Evolutionary conservation across 2,113 vertebrate species (phyloP), one percentile per base, ranked within the genome.

Genomic region (Pluvianellus socialis): DNA sequence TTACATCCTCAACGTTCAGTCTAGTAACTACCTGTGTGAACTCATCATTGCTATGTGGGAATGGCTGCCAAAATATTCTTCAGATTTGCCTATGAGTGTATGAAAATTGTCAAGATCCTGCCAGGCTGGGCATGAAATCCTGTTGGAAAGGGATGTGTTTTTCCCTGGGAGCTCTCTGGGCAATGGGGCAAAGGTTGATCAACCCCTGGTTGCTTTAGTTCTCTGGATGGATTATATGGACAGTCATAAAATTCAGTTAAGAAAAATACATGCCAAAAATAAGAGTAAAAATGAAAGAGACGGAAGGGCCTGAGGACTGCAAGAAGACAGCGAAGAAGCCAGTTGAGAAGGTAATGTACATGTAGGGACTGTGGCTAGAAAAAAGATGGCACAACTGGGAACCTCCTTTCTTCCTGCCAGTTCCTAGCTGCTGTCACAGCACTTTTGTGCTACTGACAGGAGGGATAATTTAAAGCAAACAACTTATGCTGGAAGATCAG

Each of bases 381-480:
- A 79, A 79, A 72, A 72, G 80, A 76, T 70, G 91, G 80, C 74
- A 66, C n/a, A 65, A 40, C 13, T 86, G 62, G 56, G 20, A 91
- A 84, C 53, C 75, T 75, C 8, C 59, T 75, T 89, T 92, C 77
- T 87, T 87, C 58, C 45, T 94, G 61, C 15, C 53, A 70, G 4
- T 82, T 92, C 53, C 84, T 82, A 66, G 45, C 26, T 95, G 92
- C 89, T 97, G 70, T 92, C 81, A 76, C 92, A 91, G 92, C 86
- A 91, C 66, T 87, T 95, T 83, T 71, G 33, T 91, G 49, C 61
- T 95, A 79, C 86, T 88, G 92, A 87, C 86, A 88, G 62, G 62
- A 79, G 42, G 42, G 10, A 44, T 95, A 82, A 95, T 94, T 96
- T 91, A 94, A 95, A 91, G 66, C 77, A 96, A 91, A 94, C 66